Conservation (phyloP, 2,797 vertebrate genomes). For the Phalanger gymnotis region DNA sequence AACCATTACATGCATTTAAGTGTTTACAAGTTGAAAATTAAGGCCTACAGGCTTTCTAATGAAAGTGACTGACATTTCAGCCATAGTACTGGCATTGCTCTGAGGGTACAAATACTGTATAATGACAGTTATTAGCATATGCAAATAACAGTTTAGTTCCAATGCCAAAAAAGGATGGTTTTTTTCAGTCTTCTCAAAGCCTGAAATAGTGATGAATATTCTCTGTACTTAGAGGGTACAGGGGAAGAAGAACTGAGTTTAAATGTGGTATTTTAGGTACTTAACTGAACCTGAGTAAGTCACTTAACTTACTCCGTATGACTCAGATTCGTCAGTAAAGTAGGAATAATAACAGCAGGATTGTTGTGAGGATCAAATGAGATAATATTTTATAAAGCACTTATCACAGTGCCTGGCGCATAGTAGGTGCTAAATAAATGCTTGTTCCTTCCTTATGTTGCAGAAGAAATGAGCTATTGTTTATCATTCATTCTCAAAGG, state of each 20-base stretch:
- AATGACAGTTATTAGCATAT: constrained; percentile 6
- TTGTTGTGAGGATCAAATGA: background rate
- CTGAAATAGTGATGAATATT: background rate
- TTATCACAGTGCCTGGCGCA: background rate
- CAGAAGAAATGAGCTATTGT: background rate
- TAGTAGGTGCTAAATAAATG: background rate
- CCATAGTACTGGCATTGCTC: background rate
- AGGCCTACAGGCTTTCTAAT: background rate
- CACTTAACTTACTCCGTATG: background rate
- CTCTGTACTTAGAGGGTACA: background rate
- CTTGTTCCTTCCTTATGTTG: background rate
- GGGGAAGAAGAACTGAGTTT: background rate
- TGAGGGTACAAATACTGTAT: background rate
- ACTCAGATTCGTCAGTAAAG: background rate
- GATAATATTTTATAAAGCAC: background rate
- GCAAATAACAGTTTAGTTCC: constrained; percentile 7
- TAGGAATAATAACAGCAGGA: background rate
- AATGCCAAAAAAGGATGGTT: constrained; percentile 2
- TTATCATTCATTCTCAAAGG: background rate
- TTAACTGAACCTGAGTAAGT: background rate
- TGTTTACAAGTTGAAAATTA: background rate
- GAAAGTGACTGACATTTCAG: background rate
- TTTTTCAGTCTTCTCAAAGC: background rate
- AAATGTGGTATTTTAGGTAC: background rate
- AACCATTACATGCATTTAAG: background rate